Evolutionary conservation across 2,888 invertebrate species (phyloP).

Genomic region (Acanthacorydalis orientalis): DNA sequence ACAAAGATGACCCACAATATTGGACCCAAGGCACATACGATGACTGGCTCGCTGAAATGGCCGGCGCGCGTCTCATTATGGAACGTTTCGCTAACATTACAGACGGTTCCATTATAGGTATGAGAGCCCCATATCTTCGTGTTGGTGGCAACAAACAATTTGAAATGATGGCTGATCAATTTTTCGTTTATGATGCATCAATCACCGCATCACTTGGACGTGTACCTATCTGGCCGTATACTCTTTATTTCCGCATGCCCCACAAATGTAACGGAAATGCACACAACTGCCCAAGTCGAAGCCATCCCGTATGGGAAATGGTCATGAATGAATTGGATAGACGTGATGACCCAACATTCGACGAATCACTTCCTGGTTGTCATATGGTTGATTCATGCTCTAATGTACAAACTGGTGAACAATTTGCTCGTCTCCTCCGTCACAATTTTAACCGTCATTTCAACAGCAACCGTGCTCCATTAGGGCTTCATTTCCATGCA

Average conservation of each 20-base stretch:
- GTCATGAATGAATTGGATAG: constrained; percentile 90
- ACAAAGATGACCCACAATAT: constrained; percentile 82
- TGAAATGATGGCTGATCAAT: constrained; percentile 93
- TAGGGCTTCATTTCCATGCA: constrained; percentile 86
- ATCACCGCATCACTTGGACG: constrained; percentile 79
- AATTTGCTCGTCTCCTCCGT: constrained; percentile 73
- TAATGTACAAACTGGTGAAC: constrained; percentile 80
- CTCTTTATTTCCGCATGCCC: constrained; percentile 90
- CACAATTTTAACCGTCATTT: constrained; percentile 93
- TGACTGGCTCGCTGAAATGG: constrained; percentile 91
- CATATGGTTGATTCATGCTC: constrained; percentile 91
- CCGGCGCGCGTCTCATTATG: constrained; percentile 70
- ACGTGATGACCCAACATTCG: constrained; percentile 84
- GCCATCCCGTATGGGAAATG: constrained; percentile 92
- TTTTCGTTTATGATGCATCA: constrained; percentile 87
- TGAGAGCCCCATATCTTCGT: constrained; percentile 75
- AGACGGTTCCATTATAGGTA: constrained; percentile 77
- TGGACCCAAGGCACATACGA: constrained; percentile 78
- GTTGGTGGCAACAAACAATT: constrained; percentile 91
- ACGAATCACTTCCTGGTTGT: constrained; percentile 84
- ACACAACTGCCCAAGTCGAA: constrained; percentile 78
- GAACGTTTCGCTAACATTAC: constrained; percentile 85
- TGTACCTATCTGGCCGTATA: constrained; percentile 94
- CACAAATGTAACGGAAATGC: constrained; percentile 91
- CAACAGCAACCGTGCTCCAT: constrained; percentile 81